Base-by-base conservation (phyloP, 2,888 invertebrate genomes). In the Nomada ferruginata region DNA sequence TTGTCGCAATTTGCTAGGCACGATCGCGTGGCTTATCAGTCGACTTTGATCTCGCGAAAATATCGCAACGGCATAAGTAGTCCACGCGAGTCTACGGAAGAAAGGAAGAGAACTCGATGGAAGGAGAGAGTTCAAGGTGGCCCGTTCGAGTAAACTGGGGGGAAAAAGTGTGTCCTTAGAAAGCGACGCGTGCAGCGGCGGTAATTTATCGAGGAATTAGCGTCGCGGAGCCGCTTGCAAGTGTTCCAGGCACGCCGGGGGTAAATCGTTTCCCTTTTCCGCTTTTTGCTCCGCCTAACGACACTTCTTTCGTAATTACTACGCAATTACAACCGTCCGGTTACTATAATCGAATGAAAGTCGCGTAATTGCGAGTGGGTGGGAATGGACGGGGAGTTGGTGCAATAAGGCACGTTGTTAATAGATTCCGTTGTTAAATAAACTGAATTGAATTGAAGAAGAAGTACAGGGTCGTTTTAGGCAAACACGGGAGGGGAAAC, bases 191-290 rank as follows among this genome's bases (percentile, higher is more conserved):
- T 47, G 55, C 59, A 61, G 50, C 36, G 44, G 9, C 29, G 42
- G 63, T 64, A 76, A 72, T 79, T 77, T 65, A 70, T 75, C 57
- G 79, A 71, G 60, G 75, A 82, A 85, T 75, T 77, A 77, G 66
- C 53, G 57, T 72, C 71, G 60, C 76, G 42, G 60, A 68, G 72
- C 72, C 77, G 60, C 69, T 68, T 79, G 57, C 42, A 13, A 57
- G 55, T 69, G 57, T 74, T 68, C 29, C 75, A 44, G n/a, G n/a
- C 53, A 23, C 13, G 50, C 10, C 57, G 68, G 65, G 59, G 64
- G 64, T 73, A 79, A 79, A 71, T 63, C 63, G 66, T 69, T 80
- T 63, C 36, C 53, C 50, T 26, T 47, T 36, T 20, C n/a, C 42
- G 18, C 29, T 44, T 63, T 61, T 63, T 79, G 11, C 42, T 2